Conservation (phyloP, 2,113 vertebrate species). For the Crocuta crocuta region DNA sequence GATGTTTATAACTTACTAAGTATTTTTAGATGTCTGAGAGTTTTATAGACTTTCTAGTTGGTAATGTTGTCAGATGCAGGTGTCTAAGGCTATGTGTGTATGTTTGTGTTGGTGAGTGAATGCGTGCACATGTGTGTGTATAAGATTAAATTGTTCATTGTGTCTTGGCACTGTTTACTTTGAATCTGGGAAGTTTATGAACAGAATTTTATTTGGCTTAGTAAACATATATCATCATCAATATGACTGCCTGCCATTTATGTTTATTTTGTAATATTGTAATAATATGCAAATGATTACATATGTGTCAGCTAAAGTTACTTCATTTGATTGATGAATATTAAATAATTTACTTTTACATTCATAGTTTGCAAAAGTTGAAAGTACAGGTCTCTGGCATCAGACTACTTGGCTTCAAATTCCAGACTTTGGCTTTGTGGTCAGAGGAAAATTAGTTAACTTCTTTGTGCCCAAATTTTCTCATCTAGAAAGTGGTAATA, state of each 20-base stretch:
- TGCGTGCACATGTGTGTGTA: neutral
- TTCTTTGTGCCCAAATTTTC: neutral
- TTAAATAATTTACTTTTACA: constrained; percentile 32
- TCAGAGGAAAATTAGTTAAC: neutral
- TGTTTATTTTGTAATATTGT: neutral
- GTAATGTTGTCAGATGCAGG: neutral
- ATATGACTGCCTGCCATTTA: neutral
- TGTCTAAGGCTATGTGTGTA: neutral
- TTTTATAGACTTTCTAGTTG: neutral
- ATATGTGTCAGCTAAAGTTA: neutral
- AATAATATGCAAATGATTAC: neutral
- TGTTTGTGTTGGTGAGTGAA: neutral
- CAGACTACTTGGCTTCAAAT: constrained; percentile 1
- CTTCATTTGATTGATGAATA: neutral
- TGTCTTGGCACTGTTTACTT: neutral
- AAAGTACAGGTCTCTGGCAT: neutral
- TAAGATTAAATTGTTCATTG: neutral
- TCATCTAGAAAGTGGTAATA: neutral
- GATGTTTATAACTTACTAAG: neutral
- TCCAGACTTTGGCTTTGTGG: neutral
- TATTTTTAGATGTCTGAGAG: neutral
- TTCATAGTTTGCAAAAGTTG: neutral
- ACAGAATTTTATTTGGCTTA: neutral
- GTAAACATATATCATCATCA: neutral
- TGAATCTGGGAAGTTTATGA: neutral